Percentiles rank a stretch among this genome's conserved stretches.
These are phyloP conservation scores for Rhizomys pruinosus DNA, from an alignment of 2,113 vertebrate genomes.

Conservation along the genomic window DNA sequence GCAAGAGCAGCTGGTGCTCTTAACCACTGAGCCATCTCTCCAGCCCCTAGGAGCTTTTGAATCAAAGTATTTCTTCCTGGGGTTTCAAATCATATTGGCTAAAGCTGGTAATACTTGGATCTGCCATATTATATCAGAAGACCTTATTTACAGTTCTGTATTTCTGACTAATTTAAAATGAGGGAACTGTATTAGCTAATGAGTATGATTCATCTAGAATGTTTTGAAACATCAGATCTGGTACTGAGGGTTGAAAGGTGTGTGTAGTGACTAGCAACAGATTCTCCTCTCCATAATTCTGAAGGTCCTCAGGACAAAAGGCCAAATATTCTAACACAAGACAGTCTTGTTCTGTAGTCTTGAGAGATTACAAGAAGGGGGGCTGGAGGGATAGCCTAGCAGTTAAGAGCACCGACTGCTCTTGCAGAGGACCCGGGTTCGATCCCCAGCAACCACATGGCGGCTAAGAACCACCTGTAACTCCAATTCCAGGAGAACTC, in stretches of 20 bases:
- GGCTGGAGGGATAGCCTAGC: neutral
- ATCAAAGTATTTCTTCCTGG: neutral
- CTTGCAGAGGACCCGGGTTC: too few relatives aligned
- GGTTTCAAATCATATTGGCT: neutral
- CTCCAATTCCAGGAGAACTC: too few relatives aligned
- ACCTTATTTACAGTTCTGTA: neutral
- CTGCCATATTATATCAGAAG: neutral
- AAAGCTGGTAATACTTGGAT: neutral
- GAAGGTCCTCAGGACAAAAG: neutral
- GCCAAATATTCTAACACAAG: neutral
- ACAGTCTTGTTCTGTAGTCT: neutral
- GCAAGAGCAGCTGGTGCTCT: too few relatives aligned
- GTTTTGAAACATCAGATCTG: conserved; percentile 26
- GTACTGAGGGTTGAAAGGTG: neutral
- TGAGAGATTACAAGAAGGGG: neutral
- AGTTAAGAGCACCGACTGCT: too few relatives aligned
- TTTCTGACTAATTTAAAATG: conserved; percentile 24
- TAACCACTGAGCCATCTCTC: too few relatives aligned
- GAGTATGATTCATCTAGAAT: neutral
- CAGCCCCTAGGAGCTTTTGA: too few relatives aligned
- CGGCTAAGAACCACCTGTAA: too few relatives aligned
- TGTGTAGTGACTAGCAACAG: neutral
- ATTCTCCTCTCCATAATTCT: neutral
- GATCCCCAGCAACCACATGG: too few relatives aligned
- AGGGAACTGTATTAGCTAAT: neutral